Percentiles rank a stretch among this genome's conserved stretches.
phyloP scores from a whole-genome alignment of 2,888 invertebrate genomes.

The Cosmorhoe ocellata region DNA sequence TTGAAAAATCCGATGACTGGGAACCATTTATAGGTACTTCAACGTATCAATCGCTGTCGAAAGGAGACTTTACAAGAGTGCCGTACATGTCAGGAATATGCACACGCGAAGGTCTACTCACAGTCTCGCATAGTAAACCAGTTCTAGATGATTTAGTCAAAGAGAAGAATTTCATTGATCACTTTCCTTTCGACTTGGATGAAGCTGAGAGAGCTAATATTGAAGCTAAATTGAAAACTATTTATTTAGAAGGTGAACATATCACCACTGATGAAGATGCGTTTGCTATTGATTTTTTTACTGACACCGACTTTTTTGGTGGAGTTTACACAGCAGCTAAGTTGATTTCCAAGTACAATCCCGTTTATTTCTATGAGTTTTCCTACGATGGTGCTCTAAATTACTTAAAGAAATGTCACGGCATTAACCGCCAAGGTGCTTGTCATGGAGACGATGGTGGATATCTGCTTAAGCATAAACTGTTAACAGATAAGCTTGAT shows the following conservation, averaged over 20 bases:
- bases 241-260: slow-evolving; percentile 70
- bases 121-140: slow-evolving; percentile 39
- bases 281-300: slow-evolving; percentile 69
- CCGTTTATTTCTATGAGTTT: slow-evolving; percentile 83
- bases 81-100: slow-evolving; percentile 78
- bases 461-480: slow-evolving; percentile 74
- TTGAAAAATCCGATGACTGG: slow-evolving; percentile 65
- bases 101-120: slow-evolving; percentile 69
- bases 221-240: slow-evolving; percentile 54
- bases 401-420: slow-evolving; percentile 68
- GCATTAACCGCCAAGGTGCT: slow-evolving; percentile 73
- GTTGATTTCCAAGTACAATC: slow-evolving; percentile 60
- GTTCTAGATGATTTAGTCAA: slow-evolving; percentile 43
- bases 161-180: slow-evolving; percentile 54
- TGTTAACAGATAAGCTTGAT: slow-evolving; percentile 45
- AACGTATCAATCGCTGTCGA: slow-evolving; percentile 57
- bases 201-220: slow-evolving; percentile 45
- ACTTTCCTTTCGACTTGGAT: slow-evolving; percentile 58
- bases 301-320: slow-evolving; percentile 73
- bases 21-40: slow-evolving; percentile 69
- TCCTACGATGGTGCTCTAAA: slow-evolving; percentile 81
- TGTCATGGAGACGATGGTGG: slow-evolving; percentile 84
- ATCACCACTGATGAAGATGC: slow-evolving; percentile 59
- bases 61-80: slow-evolving; percentile 71
- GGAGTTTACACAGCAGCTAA: slow-evolving; percentile 60